Base-by-base conservation (phyloP, 1,140 invertebrate species). In the Heliconius himera region DNA sequence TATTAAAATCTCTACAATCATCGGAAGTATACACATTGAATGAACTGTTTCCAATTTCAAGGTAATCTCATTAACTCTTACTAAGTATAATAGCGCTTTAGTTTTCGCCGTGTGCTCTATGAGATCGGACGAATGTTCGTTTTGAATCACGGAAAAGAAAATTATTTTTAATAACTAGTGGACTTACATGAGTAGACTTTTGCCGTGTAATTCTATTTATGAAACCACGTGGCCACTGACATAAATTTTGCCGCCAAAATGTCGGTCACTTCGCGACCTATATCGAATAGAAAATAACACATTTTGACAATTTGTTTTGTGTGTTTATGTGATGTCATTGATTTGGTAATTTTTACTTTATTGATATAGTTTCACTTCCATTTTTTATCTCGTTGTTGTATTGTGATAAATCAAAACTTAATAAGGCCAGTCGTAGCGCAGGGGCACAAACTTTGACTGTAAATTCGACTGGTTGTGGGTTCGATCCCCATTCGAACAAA, bases 241-340 rank as follows among this genome's bases (percentile, higher is more conserved):
- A 91, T 90, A 88, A 87, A 80, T 88, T 90, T 91, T 88, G 82
- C 84, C 88, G 89, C 89, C 84, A 89, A 82, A 88, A 88, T 87
- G 79, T 89, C 82, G 86, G 89, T 87, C 89, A 84, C 76, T 73
- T 22, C 77, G 82, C 84, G 88, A 80, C 78, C 86, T 85, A 85
- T 86, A 84, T 89, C 81, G 76, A 81, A 79, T 76, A 82, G 79
- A 74, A 84, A 87, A 86, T 79, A 83, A 76, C 74, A 83, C 33
- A 73, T 82, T 84, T 87, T 81, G 81, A 84, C 80, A 80, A 84
- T 66, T 81, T 80, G 72, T 56, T 83, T 29, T 78, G 84, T 76
- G 78, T 83, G 73, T 78, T 81, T 56, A 54, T 60, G 74, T 66
- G 84, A 90, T 91, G 88, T 90, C 87, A 60, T 85, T 88, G 49